A percentile compares a stretch with the other conserved stretches of the same genome.
Evolutionary conservation across 2,888 invertebrate genomes (phyloP).

Genomic region (Malacosoma neustria): DNA sequence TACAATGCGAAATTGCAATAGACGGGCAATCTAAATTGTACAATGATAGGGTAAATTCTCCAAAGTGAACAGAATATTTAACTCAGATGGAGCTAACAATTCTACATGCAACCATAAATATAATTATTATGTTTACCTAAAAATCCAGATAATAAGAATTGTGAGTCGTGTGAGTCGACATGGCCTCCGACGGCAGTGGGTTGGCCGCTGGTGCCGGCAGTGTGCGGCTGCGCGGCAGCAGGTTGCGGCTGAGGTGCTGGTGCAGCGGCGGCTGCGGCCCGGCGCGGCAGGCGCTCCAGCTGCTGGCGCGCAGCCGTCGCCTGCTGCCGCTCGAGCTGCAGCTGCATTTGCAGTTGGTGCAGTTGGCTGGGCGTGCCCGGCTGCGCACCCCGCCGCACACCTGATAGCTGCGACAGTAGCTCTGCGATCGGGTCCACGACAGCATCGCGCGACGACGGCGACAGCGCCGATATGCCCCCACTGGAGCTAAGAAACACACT

Average conservation of each 20-base stretch:
- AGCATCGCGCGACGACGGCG: conserved; percentile 92
- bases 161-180: conserved; percentile 41
- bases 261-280: conserved; percentile 76
- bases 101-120: too few relatives aligned
- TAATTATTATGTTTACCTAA: conserved; percentile 37
- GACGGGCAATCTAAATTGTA: too few relatives aligned
- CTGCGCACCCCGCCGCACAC: conserved; percentile 84
- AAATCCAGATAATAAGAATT: conserved; percentile 51
- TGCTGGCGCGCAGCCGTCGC: conserved; percentile 91
- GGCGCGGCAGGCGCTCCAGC: conserved; percentile 90
- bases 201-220: too few relatives aligned
- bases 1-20: too few relatives aligned
- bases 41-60: too few relatives aligned
- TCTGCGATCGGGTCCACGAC: conserved; percentile 98
- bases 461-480: conserved; percentile 87
- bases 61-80: too few relatives aligned
- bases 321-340: conserved; percentile 93
- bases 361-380: conserved; percentile 83
- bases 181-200: too few relatives aligned
- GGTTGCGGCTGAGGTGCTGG: conserved; percentile 62
- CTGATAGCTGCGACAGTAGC: conserved; percentile 94
- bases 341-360: conserved; percentile 96
- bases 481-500: conserved; percentile 78
- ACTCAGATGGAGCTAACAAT: too few relatives aligned
- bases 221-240: conserved; percentile 48